Evolutionary conservation across 1,140 invertebrate species (phyloP), one percentile per base, ranked within the genome.

Genomic region (Myzus persicae): DNA sequence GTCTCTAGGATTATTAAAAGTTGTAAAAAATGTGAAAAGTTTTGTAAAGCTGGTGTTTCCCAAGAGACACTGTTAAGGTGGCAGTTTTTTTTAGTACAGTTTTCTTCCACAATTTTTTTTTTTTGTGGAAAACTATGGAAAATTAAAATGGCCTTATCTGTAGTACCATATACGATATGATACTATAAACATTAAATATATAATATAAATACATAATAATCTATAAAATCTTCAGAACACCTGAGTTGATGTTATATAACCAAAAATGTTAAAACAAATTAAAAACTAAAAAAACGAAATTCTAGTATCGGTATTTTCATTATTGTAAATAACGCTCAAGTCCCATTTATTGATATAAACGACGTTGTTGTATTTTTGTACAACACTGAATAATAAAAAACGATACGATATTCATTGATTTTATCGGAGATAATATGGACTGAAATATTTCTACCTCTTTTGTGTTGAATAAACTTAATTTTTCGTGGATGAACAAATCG

Each of bases 1-100:
- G n/a, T 76, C 59, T 76, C 31, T 76, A n/a, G 31, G 59, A 76
- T 76, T 76, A 76, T 76, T 76, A 76, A 76, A 76, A 76, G 59
- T 76, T 76, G 31, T 5, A n/a, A n/a, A 76, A 76, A 76, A 76
- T 76, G 59, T 76, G 59, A 76, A n/a, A 76, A 76, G 59, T 76
- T 76, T 31, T 76, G n/a, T 76, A 76, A 76, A 76, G 36, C 31
- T 5, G 31, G n/a, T 36, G 59, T n/a, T 76, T 76, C 59, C 59
- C 59, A 18, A 76, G 31, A 76, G 59, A 76, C 59, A 76, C 59
- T n/a, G 59, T 67, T 14, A 36, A 76, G 31, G n/a, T 76, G 59
- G n/a, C 14, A 5, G 59, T 76, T 9, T 6, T 44, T 76, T 67
- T 76, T 76, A n/a, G 31, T n/a, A n/a, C n/a, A 18, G 14, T 76